Percentiles rank a stretch among this genome's conserved stretches.
Conservation (phyloP, 64 coral and sea anemone species). For the Orbicella faveolata region DNA sequence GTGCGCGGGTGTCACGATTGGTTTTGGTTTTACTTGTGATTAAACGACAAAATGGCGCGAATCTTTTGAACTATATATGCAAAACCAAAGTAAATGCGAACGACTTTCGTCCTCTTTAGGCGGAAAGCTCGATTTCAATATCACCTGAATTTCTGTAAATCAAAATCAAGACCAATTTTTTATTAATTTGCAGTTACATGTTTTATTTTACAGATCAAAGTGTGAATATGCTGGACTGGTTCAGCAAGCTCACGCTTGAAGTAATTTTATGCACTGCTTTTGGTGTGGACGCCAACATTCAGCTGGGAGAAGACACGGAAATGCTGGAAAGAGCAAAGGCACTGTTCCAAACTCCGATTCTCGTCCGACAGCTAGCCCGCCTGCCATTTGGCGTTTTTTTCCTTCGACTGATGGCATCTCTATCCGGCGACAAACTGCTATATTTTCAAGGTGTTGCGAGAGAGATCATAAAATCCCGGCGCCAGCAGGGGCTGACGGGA, state of each 20-base stretch:
- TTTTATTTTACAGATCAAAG: conserved; percentile 46
- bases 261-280: conserved; percentile 68
- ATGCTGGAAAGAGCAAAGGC: not conserved
- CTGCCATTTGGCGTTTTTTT: not conserved
- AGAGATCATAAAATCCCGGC: conserved; percentile 16
- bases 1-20: no score
- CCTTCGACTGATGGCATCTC: not conserved
- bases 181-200: no score
- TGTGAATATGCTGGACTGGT: conserved; percentile 58
- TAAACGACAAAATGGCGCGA: no score
- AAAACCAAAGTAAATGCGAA: no score
- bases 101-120: no score
- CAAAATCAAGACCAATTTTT: no score
- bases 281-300: conserved; percentile 56
- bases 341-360: not conserved
- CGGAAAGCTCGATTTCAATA: no score
- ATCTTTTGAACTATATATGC: no score
- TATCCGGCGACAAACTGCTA: not conserved
- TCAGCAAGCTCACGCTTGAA: conserved; percentile 59
- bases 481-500: not conserved
- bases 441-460: conserved; percentile 12
- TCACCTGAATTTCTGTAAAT: no score
- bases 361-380: not conserved
- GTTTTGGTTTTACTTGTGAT: no score
- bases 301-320: conserved; percentile 2